Percentiles rank a stretch among this genome's conserved stretches.
Conservation (phyloP, 2,888 invertebrate genomes). For the Polyommatus icarus region DNA sequence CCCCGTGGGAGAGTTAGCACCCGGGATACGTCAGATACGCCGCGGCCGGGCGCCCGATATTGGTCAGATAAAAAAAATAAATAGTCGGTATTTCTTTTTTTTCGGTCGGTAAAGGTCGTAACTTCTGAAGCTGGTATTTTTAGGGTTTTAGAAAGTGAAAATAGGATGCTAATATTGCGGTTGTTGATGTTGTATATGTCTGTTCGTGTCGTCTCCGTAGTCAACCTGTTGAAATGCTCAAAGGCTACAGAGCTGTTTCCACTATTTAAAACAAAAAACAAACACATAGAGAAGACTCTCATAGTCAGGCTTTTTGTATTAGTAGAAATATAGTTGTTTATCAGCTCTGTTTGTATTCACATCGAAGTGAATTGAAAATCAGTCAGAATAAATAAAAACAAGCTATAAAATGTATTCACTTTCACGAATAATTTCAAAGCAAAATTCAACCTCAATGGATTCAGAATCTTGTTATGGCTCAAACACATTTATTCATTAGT, state of each 20-base stretch:
- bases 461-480: neutral
- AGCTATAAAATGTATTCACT: neutral
- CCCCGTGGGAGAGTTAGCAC: conserved; percentile 13
- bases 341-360: neutral
- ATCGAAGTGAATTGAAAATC: neutral
- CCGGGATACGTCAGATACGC: neutral
- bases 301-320: too few relatives aligned
- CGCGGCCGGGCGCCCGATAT: neutral
- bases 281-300: too few relatives aligned
- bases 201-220: too few relatives aligned
- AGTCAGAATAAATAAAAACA: neutral
- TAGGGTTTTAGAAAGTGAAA: neutral
- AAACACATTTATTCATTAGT: neutral
- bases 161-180: neutral
- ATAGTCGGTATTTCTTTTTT: too few relatives aligned
- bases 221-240: too few relatives aligned
- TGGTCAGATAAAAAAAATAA: neutral
- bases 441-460: neutral
- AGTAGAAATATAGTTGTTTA: too few relatives aligned
- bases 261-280: too few relatives aligned
- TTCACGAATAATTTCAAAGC: neutral
- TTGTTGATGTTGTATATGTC: too few relatives aligned
- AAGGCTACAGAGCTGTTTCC: too few relatives aligned
- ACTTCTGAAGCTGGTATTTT: neutral
- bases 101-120: neutral